Percentiles rank a stretch among this genome's conserved stretches.
Conservation (phyloP, 2,797 vertebrate species). For the Muscicapa striata region DNA sequence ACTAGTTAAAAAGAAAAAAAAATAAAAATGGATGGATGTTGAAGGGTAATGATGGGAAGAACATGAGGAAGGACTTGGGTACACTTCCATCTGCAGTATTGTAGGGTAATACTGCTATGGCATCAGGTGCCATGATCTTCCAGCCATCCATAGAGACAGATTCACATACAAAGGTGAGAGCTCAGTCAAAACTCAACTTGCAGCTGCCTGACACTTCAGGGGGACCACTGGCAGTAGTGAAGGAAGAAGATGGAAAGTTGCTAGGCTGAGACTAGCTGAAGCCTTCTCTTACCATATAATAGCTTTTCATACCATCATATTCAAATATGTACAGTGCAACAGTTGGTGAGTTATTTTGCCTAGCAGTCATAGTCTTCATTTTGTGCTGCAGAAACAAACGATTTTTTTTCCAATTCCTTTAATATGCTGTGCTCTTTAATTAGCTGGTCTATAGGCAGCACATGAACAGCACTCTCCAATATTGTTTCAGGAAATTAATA, state of each 20-base stretch:
- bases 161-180: not conserved
- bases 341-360: not conserved
- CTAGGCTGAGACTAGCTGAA: not conserved
- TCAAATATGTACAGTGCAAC: not conserved
- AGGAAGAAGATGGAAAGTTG: not conserved
- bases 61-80: fast-evolving
- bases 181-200: not conserved
- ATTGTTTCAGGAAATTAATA: slow-evolving; percentile 22
- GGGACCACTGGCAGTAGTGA: not conserved
- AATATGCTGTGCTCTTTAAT: slow-evolving; percentile 21
- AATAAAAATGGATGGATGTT: not conserved
- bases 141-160: not conserved
- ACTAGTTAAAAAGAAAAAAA: not conserved
- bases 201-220: not conserved
- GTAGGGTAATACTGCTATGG: not conserved
- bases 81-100: fast-evolving
- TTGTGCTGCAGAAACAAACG: slow-evolving; percentile 1
- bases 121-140: not conserved
- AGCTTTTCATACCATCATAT: not conserved
- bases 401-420: slow-evolving; percentile 3
- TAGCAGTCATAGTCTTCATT: not conserved
- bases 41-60: not conserved
- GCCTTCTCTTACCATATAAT: not conserved
- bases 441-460: not conserved
- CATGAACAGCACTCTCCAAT: not conserved